Conservation (phyloP, 2,797 vertebrate genomes). For the Danio kyathit region DNA sequence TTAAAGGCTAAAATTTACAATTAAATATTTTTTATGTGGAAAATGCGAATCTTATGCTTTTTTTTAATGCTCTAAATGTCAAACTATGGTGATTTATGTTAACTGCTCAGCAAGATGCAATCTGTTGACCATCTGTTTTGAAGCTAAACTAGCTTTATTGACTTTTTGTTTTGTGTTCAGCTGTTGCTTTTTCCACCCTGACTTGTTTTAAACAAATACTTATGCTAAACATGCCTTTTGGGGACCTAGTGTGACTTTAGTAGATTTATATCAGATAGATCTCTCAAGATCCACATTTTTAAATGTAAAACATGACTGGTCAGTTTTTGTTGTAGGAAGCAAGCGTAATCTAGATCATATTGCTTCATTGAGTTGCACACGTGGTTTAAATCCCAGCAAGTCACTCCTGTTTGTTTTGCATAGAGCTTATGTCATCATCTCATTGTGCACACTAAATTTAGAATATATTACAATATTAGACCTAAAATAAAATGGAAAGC, state of each 20-base stretch:
- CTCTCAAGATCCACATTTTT: not conserved
- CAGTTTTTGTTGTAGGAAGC: not conserved
- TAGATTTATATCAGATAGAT: not conserved
- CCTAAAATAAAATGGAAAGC: not conserved
- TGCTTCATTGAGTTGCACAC: constrained; percentile 11
- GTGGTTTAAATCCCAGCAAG: constrained; percentile 38
- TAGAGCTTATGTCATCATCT: not conserved
- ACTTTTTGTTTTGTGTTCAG: not conserved
- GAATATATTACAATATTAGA: not conserved
- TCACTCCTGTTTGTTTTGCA: constrained; percentile 14
- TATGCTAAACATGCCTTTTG: not conserved
- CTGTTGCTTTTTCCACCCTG: not conserved
- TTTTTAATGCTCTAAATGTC: not conserved
- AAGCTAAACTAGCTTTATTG: not conserved
- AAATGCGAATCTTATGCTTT: not conserved
- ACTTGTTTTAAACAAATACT: not conserved
- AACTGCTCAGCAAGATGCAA: not conserved
- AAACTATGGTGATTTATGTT: not conserved
- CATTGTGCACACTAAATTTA: not conserved
- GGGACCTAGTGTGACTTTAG: not conserved
- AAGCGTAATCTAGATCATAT: not conserved
- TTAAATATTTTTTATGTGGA: no score
- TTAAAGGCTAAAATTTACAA: not conserved
- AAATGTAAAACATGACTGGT: not conserved
- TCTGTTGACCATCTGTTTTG: not conserved